Conservation (phyloP, 2,888 invertebrate genomes). For the Dimorphilus gyrociliatus region DNA sequence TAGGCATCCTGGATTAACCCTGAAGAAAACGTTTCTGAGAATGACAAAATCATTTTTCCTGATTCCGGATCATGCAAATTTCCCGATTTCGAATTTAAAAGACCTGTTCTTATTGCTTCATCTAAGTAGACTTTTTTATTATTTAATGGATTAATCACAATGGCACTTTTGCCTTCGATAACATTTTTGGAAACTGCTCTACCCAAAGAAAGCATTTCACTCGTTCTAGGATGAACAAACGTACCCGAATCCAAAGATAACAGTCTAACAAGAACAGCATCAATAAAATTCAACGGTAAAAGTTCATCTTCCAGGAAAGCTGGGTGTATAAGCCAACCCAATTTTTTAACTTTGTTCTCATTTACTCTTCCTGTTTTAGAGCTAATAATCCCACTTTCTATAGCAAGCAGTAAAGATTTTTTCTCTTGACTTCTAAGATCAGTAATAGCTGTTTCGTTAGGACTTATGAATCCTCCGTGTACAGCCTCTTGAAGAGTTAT, state of each 20-base stretch:
- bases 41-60: conserved; percentile 45
- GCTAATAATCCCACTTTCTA: conserved; percentile 41
- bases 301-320: conserved; percentile 6
- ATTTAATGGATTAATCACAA: conserved; percentile 20
- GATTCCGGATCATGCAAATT: conserved; percentile 56
- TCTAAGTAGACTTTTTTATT: conserved; percentile 38
- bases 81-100: conserved; percentile 65
- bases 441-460: conserved; percentile 6
- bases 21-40: conserved; percentile 20
- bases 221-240: conserved; percentile 56
- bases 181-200: conserved; percentile 49
- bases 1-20: conserved; percentile 22
- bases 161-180: conserved; percentile 22
- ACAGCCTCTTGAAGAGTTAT: conserved; percentile 54
- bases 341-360: background rate
- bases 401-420: conserved; percentile 9
- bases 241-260: conserved; percentile 15
- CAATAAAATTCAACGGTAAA: conserved; percentile 39
- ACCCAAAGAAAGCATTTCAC: conserved; percentile 60
- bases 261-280: conserved; percentile 19
- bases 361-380: conserved; percentile 47
- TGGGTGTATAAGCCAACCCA: background rate
- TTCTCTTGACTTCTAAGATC: conserved; percentile 6
- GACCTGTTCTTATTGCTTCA: conserved; percentile 41
- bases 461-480: conserved; percentile 23